These are phyloP conservation scores for Sus scrofa DNA, from an alignment of 2,113 vertebrate species.

Conservation along the genomic window T2T-Sscrofa CM000813.6:69021001-69021500, in stretches of 20 bases:
- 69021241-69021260: constrained; percentile 68
- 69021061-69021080: constrained; percentile 89
- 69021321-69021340: constrained; percentile 97
- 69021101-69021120: constrained; percentile 97
- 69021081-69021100: constrained; percentile 94
- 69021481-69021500: constrained; percentile 94
- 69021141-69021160: constrained; percentile 94
- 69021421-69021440: constrained; percentile 86
- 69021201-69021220: constrained; percentile 98
- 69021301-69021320: background rate
- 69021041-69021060: constrained; percentile 89
- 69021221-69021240: constrained; percentile 96
- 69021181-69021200: constrained; percentile 94
- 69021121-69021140: constrained; percentile 95
- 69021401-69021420: constrained; percentile 90
- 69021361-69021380: constrained; percentile 92
- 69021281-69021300: background rate
- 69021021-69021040: constrained; percentile 94
- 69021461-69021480: constrained; percentile 95
- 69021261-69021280: background rate
- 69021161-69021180: constrained; percentile 92
- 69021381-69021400: constrained; percentile 92
- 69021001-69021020: constrained; percentile 93
- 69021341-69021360: constrained; percentile 99
- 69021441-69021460: constrained; percentile 91